Conservation (phyloP, 1,140 invertebrate species). For the Pachyrhynchus sulphureomaculatus region DNA sequence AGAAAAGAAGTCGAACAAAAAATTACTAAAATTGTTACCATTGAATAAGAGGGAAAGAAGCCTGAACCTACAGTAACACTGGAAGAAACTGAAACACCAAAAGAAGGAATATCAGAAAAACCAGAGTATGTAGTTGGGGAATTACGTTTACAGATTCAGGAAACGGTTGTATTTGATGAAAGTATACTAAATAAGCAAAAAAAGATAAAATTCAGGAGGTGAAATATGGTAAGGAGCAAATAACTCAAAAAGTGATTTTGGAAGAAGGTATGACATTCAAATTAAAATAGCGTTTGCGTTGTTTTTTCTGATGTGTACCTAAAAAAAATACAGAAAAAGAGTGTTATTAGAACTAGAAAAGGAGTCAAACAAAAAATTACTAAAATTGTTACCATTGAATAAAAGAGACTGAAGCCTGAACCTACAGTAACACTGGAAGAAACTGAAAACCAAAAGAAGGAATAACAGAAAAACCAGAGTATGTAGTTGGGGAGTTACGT, state of each 20-base stretch:
- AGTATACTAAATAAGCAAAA: conserved; percentile 26
- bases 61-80: conserved; percentile 37
- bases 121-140: conserved; percentile 41
- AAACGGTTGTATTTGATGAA: conserved; percentile 20
- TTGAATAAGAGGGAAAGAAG: conserved; percentile 49
- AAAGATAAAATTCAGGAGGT: conserved; percentile 39
- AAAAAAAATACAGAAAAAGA: conserved; percentile 47
- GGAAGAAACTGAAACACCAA: not conserved
- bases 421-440: conserved; percentile 40
- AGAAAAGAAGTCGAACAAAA: conserved; percentile 36
- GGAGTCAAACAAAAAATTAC: conserved; percentile 43
- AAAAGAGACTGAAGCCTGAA: conserved; percentile 38
- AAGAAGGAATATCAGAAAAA: no score
- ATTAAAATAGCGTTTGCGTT: no score
- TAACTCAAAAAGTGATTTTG: conserved; percentile 45
- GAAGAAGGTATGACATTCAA: conserved; percentile 45
- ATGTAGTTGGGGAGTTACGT: conserved; percentile 47
- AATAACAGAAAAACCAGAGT: conserved; percentile 50
- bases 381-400: conserved; percentile 43
- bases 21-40: conserved; percentile 43
- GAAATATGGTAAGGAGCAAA: conserved; percentile 43
- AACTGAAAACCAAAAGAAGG: conserved; percentile 39
- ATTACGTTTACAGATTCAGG: conserved; percentile 42
- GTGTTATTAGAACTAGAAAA: conserved; percentile 47
- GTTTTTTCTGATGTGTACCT: no score